Evolutionary conservation across 92 coral and sea anemone genomes (phyloP).

Genomic region (Isaurus tuberculatus): DNA sequence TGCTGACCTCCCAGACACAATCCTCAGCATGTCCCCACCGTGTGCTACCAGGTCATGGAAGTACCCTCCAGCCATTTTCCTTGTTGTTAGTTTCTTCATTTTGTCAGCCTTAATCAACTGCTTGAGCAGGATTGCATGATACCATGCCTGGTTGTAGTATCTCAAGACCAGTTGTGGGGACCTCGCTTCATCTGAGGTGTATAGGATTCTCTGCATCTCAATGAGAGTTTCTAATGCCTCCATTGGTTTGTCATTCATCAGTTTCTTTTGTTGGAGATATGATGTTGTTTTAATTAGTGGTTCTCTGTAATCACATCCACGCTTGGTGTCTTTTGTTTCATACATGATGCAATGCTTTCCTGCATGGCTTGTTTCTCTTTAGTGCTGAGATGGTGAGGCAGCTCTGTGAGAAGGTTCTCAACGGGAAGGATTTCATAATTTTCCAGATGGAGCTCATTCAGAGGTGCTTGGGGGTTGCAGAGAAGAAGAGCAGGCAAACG

Average conservation of each 20-base stretch:
- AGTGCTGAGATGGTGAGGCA: conserved; percentile 49
- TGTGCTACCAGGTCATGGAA: conserved; percentile 57
- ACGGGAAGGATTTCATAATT: conserved; percentile 65
- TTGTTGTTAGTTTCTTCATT: conserved; percentile 44
- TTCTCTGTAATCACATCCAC: conserved; percentile 49
- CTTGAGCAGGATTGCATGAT: conserved; percentile 55
- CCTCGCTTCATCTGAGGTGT: conserved; percentile 50
- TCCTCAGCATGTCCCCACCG: conserved; percentile 59
- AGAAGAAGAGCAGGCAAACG: conserved; percentile 50
- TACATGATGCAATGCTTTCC: conserved; percentile 12
- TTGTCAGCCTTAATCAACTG: background rate
- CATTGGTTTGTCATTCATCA: conserved; percentile 42
- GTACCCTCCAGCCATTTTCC: conserved; percentile 65
- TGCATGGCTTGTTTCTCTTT: conserved; percentile 45
- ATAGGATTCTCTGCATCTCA: conserved; percentile 64
- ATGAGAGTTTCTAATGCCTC: conserved; percentile 48
- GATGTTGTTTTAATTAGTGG: conserved; percentile 56
- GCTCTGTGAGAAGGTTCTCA: conserved; percentile 67
- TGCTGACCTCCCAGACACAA: conserved; percentile 63
- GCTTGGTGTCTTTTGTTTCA: conserved; percentile 63
- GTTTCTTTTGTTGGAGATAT: conserved; percentile 29
- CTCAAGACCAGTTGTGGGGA: conserved; percentile 56
- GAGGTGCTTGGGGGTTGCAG: conserved; percentile 7
- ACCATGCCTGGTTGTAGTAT: conserved; percentile 67
- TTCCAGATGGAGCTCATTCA: conserved; percentile 10